Evolutionary conservation across 2,797 vertebrate genomes (phyloP).

Genomic region (Hypotaenidia okinawae): DNA sequence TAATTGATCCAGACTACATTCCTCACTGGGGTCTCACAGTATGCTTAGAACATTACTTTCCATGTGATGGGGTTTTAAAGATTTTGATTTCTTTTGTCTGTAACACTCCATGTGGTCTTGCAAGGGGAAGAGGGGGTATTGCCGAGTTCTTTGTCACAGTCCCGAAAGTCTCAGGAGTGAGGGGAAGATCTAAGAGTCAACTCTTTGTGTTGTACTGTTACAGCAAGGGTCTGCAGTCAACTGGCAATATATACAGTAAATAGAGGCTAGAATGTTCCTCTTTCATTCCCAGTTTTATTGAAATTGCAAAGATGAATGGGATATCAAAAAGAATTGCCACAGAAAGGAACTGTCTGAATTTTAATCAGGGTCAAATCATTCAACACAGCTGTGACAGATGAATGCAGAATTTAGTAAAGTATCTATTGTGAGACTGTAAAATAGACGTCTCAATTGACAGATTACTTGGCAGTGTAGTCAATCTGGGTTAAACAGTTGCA

Average conservation of each 20-base stretch:
- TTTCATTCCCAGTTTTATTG: background rate
- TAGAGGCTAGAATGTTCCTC: background rate
- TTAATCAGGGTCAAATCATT: slow-evolving; percentile 40
- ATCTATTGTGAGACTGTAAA: slow-evolving; percentile 29
- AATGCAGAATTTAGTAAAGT: slow-evolving; percentile 39
- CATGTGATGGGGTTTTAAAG: background rate
- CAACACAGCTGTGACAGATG: slow-evolving; percentile 36
- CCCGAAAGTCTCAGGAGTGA: background rate
- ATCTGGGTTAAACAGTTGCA: slow-evolving; percentile 21
- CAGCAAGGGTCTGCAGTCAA: background rate
- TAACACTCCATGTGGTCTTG: background rate
- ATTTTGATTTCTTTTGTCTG: slow-evolving; percentile 28
- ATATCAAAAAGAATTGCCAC: slow-evolving; percentile 10
- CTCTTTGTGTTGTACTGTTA: background rate
- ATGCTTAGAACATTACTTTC: background rate
- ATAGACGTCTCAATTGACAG: slow-evolving; percentile 1
- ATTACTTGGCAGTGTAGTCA: slow-evolving; percentile 2
- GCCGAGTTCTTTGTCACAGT: background rate
- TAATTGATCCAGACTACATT: background rate
- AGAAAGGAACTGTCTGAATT: slow-evolving; percentile 13
- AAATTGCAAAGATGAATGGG: slow-evolving; percentile 19
- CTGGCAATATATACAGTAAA: background rate
- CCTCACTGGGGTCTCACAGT: background rate
- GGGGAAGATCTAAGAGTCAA: background rate
- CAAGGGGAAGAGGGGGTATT: background rate